These are phyloP conservation scores for Caenorhabditis sp. DNA, from an alignment of 2,888 invertebrate genomes.

Conservation along the genomic window DNA sequence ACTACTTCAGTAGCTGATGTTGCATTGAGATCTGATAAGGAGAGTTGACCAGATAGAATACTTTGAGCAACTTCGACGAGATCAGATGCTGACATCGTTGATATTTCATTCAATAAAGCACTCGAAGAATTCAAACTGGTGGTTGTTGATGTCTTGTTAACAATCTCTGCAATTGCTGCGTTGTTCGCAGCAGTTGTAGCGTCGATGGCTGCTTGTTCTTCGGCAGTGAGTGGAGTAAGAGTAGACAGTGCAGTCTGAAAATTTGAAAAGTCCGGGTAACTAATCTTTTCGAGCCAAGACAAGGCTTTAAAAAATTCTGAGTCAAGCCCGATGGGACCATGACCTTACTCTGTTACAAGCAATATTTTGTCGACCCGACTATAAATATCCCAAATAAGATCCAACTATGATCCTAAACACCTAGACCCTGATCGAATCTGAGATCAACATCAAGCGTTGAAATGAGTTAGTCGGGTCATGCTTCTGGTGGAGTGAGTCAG, in stretches of 20 bases:
- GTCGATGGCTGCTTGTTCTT: constrained; percentile 25
- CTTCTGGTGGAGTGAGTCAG: too few relatives aligned
- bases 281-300: too few relatives aligned
- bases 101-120: constrained; percentile 24
- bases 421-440: too few relatives aligned
- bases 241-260: constrained; percentile 9
- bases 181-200: constrained; percentile 14
- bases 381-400: too few relatives aligned
- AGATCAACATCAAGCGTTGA: too few relatives aligned
- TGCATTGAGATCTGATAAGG: constrained; percentile 10
- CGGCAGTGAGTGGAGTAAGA: constrained; percentile 15
- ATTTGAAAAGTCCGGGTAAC: not conserved
- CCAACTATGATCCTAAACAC: too few relatives aligned
- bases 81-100: constrained; percentile 15
- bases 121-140: constrained; percentile 11
- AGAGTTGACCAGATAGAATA: constrained; percentile 17
- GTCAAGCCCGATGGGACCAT: too few relatives aligned
- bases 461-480: too few relatives aligned
- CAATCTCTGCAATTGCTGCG: constrained; percentile 12
- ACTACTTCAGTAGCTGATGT: not conserved
- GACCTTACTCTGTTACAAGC: too few relatives aligned
- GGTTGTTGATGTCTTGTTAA: constrained; percentile 9
- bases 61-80: constrained; percentile 35
- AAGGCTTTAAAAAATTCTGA: too few relatives aligned
- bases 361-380: too few relatives aligned